phyloP scores from a whole-genome alignment of 1,140 invertebrate genomes.

The Drosophila rhopaloa region DNA sequence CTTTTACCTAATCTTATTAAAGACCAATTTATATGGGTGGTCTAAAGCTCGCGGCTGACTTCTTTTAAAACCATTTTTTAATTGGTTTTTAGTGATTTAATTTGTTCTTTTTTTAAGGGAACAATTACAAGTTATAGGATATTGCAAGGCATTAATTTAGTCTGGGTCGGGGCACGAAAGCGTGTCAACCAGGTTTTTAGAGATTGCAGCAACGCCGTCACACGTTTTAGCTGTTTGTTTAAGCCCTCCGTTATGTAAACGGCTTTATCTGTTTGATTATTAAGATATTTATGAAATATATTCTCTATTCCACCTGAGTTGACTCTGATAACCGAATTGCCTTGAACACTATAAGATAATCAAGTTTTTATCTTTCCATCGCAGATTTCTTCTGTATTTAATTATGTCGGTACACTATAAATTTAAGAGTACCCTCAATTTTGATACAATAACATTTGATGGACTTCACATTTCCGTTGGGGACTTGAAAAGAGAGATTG shows the following conservation, averaged over 20 bases:
- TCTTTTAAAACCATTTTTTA: background rate
- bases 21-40: background rate
- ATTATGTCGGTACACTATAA: conserved; percentile 98
- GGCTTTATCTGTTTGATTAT: conserved; percentile 18
- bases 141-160: background rate
- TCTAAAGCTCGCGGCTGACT: background rate
- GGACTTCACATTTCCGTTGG: conserved; percentile 97
- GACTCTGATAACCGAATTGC: conserved; percentile 17
- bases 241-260: conserved; percentile 24
- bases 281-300: conserved; percentile 14
- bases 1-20: background rate
- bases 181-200: background rate
- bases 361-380: conserved; percentile 10
- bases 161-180: background rate
- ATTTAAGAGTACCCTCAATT: conserved; percentile 97
- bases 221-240: background rate
- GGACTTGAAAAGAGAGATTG: conserved; percentile 97
- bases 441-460: conserved; percentile 98
- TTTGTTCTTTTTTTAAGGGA: background rate
- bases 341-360: conserved; percentile 5
- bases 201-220: conserved; percentile 2
- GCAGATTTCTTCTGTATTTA: conserved; percentile 7
- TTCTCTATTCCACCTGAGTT: background rate
- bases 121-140: too few relatives aligned
- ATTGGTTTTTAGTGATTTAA: background rate